phyloP scores from a whole-genome alignment of 2,888 invertebrate species.

The Pachydiplax longipennis region DNA sequence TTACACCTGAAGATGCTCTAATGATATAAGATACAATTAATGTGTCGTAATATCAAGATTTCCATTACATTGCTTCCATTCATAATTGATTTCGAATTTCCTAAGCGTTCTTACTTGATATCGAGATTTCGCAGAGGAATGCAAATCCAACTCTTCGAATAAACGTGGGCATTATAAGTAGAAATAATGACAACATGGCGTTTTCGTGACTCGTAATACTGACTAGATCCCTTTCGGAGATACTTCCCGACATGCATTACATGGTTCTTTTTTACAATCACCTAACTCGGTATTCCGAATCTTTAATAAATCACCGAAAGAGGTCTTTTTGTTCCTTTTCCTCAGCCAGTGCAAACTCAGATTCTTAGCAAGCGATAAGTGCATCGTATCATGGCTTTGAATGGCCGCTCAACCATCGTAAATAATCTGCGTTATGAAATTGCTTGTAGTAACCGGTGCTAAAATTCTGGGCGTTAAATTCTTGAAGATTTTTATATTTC shows the following conservation, averaged over 20 bases:
- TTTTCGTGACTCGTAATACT: background rate
- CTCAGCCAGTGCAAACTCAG: background rate
- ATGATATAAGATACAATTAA: no score
- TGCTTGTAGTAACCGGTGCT: background rate
- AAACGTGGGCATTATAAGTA: no score
- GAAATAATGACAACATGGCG: background rate
- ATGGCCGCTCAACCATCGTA: background rate
- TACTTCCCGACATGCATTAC: background rate
- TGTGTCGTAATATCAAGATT: no score
- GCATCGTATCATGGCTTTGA: background rate
- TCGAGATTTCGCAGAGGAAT: no score
- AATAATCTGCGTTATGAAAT: background rate
- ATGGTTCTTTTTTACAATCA: background rate
- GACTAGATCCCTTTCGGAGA: background rate
- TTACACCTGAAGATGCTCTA: no score
- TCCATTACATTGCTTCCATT: no score
- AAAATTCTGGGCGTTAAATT: background rate
- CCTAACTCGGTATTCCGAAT: background rate
- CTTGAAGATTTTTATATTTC: background rate
- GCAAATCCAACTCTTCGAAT: no score
- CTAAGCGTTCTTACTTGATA: no score
- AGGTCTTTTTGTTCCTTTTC: no score
- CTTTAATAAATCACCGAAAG: background rate
- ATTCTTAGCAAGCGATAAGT: background rate
- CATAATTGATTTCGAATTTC: no score